These are phyloP conservation scores for Drosophila ambigua DNA, from an alignment of 1,140 invertebrate genomes.

Conservation along the genomic window DNA sequence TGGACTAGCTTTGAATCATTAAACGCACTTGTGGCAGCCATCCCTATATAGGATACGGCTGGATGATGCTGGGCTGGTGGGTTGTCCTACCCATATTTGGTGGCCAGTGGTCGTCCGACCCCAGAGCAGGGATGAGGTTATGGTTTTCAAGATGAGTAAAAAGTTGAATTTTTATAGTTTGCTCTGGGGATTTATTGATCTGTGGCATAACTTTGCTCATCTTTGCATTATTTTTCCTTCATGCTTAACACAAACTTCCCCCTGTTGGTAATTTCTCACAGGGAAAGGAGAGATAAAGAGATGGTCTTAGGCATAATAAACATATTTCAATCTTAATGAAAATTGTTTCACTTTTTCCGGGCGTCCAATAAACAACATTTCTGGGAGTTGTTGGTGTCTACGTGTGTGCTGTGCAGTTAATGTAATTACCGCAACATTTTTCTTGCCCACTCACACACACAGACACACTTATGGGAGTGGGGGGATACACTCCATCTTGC, in stretches of 20 bases:
- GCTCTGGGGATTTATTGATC: constrained; percentile 16
- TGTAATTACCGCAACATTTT: constrained; percentile 77
- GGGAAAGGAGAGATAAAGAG: background rate
- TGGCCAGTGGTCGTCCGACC: constrained; percentile 23
- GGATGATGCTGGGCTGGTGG: background rate
- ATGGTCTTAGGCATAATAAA: constrained; percentile 26
- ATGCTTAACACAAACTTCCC: no score
- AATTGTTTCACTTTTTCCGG: constrained; percentile 63
- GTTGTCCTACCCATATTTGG: constrained; percentile 7
- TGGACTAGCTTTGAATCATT: constrained; percentile 65
- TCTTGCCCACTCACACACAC: constrained; percentile 30
- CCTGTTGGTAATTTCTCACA: no score
- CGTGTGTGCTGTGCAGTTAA: constrained; percentile 56
- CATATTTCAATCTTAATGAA: constrained; percentile 77
- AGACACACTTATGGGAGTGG: background rate
- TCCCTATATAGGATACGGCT: background rate
- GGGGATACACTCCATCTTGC: constrained; percentile 1
- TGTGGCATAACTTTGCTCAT: background rate
- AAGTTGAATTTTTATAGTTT: constrained; percentile 29
- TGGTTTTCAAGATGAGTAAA: constrained; percentile 40
- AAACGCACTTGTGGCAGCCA: constrained; percentile 69
- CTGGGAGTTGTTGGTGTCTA: background rate
- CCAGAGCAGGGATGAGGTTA: constrained; percentile 10
- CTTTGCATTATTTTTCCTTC: background rate
- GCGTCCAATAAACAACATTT: constrained; percentile 63